Evolutionary conservation across 2,888 invertebrate species (phyloP).

Genomic region (Lissonota sp.): DNA sequence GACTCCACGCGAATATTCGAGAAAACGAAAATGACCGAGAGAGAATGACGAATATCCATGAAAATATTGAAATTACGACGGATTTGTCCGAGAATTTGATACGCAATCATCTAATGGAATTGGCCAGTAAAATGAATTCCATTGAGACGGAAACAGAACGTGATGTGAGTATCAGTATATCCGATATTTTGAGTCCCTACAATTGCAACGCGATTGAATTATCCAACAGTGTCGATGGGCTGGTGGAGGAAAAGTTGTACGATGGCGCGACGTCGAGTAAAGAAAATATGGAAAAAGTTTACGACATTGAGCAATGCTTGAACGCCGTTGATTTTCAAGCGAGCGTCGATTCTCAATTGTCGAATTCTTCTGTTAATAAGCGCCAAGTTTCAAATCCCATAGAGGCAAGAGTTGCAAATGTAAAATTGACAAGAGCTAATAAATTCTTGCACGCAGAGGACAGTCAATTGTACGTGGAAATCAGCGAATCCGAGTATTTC

Average conservation of each 20-base stretch:
- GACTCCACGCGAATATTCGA: conserved; percentile 69
- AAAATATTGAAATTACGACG: neutral
- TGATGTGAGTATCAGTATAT: conserved; percentile 63
- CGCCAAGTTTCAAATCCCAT: no score
- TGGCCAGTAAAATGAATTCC: conserved; percentile 69
- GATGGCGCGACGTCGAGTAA: conserved; percentile 17
- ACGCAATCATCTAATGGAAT: conserved; percentile 68
- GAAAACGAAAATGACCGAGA: neutral
- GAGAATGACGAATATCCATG: conserved; percentile 2
- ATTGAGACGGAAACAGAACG: conserved; percentile 63
- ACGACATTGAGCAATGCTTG: conserved; percentile 50
- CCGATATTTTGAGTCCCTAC: conserved; percentile 66
- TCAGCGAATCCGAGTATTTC: conserved; percentile 54
- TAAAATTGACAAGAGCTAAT: conserved; percentile 22
- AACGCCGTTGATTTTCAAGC: conserved; percentile 40
- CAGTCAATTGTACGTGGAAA: conserved; percentile 60
- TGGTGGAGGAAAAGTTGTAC: conserved; percentile 36
- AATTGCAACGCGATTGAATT: conserved; percentile 66
- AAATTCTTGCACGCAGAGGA: conserved; percentile 50
- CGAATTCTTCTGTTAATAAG: neutral
- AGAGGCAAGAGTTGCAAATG: no score
- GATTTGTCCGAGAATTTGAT: conserved; percentile 34
- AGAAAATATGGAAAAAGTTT: conserved; percentile 31
- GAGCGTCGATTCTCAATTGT: conserved; percentile 10
- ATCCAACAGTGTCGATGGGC: conserved; percentile 43